Base-by-base conservation (phyloP, 1,140 invertebrate genomes). In the Zaprionus davidi region DNA sequence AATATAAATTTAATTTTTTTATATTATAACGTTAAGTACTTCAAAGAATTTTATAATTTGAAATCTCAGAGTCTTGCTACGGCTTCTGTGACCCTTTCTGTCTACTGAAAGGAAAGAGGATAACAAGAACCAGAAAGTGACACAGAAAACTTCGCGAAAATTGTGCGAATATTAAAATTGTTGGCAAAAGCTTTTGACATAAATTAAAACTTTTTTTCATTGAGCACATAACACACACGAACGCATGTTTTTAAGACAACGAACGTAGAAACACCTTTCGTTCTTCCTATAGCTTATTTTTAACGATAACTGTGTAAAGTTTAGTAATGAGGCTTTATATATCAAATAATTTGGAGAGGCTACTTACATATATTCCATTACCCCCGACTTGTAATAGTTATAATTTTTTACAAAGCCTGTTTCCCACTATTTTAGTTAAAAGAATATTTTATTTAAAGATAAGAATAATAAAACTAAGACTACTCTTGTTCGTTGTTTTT, bases 81-180 rank as follows among this genome's bases (percentile, higher is more conserved):
- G 41, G 22, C 57, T 41, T 15, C 13, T 46, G 5, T 41, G n/a
- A 0, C 49, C 9, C 55, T 24, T 20, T 17, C 55, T 36, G 6
- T 49, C 17, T 56, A 31, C 20, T 17, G 20, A 26, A 46, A 57
- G 15, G 12, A 38, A 55, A 46, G 53, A 57, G 58, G 66, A 62
- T 65, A 69, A 46, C 38, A 41, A 62, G 72, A 65, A 17, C 12
- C 36, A 38, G 69, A 74, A 68, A 76, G 57, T 75, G 76, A 71
- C 66, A 81, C 38, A 68, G 77, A 70, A 69, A 88, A 90, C 66
- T 90, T 90, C 77, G 81, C 75, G 90, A 90, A 90, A 88, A 90
- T 90, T 88, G 70, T 82, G 79, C 82, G 90, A 85, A 91, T 91
- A 91, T 91, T 91, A 91, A 91, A 91, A 91, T 91, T 91, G 84